phyloP scores from a whole-genome alignment of 2,113 vertebrate genomes.

The Dasyprocta punctata region DNA sequence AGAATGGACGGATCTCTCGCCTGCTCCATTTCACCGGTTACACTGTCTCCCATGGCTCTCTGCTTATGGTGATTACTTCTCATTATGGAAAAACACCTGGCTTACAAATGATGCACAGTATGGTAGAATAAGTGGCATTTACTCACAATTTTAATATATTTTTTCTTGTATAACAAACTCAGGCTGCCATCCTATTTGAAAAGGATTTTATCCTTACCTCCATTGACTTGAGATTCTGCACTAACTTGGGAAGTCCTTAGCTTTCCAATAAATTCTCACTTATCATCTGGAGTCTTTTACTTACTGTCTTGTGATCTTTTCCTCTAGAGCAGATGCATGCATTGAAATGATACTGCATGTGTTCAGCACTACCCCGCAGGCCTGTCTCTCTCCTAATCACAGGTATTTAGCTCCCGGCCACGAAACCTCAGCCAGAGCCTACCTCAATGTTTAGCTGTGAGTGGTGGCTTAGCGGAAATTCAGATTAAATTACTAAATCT shows the following conservation, averaged over 20 bases:
- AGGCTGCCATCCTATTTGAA: neutral
- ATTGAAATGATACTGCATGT: neutral
- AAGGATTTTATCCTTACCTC: neutral
- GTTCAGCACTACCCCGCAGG: neutral
- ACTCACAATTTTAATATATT: neutral
- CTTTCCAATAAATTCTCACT: neutral
- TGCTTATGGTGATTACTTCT: neutral
- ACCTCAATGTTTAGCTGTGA: neutral
- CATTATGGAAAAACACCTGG: too few relatives aligned
- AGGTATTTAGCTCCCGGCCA: slow-evolving; percentile 38
- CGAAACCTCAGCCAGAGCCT: neutral
- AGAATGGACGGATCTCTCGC: neutral
- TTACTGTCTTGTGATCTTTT: neutral
- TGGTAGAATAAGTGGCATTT: neutral
- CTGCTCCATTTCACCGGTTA: too few relatives aligned
- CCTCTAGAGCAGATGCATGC: neutral
- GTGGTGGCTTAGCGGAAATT: slow-evolving; percentile 13
- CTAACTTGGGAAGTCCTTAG: neutral
- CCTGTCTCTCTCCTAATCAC: neutral
- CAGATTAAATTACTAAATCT: slow-evolving; percentile 64
- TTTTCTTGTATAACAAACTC: neutral
- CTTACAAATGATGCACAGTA: neutral
- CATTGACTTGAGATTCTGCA: neutral
- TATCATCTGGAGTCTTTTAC: neutral
- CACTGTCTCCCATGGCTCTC: accelerated